Evolutionary conservation across 2,113 vertebrate species (phyloP).

Genomic region (Hippolais icterina): DNA sequence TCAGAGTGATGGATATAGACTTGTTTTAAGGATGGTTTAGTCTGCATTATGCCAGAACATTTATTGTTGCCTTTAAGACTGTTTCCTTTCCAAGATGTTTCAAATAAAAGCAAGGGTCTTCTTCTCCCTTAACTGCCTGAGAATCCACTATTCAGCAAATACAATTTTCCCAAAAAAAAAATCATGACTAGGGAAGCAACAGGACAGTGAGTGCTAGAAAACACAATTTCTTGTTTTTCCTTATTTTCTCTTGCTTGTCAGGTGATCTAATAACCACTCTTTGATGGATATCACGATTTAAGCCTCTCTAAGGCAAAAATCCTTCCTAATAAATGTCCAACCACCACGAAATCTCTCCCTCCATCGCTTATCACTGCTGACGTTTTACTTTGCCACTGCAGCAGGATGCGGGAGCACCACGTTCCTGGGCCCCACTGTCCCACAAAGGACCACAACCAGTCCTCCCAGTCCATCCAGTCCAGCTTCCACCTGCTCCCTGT

Average conservation of each 20-base stretch:
- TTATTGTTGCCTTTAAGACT: constrained; percentile 31
- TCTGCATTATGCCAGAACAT: constrained; percentile 24
- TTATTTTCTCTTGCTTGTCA: background rate
- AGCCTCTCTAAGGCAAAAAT: background rate
- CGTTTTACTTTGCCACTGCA: rapidly evolving
- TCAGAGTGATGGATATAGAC: constrained; percentile 54
- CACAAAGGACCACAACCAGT: background rate
- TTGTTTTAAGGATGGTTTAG: constrained; percentile 45
- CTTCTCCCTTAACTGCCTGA: background rate
- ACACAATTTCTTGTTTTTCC: background rate
- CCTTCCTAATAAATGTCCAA: background rate
- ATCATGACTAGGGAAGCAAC: background rate
- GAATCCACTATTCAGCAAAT: background rate
- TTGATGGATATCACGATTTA: background rate
- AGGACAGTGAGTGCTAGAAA: background rate
- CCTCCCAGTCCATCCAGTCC: background rate
- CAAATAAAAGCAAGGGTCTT: background rate
- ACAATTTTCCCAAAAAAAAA: background rate
- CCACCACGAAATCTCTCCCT: background rate
- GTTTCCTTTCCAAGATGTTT: background rate
- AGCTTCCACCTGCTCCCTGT: background rate
- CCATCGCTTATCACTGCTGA: background rate
- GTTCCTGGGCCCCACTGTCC: background rate
- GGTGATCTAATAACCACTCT: background rate
- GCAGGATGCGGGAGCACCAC: background rate